phyloP scores from a whole-genome alignment of 1,140 invertebrate species.

The Brachionus calyciflorus region DNA sequence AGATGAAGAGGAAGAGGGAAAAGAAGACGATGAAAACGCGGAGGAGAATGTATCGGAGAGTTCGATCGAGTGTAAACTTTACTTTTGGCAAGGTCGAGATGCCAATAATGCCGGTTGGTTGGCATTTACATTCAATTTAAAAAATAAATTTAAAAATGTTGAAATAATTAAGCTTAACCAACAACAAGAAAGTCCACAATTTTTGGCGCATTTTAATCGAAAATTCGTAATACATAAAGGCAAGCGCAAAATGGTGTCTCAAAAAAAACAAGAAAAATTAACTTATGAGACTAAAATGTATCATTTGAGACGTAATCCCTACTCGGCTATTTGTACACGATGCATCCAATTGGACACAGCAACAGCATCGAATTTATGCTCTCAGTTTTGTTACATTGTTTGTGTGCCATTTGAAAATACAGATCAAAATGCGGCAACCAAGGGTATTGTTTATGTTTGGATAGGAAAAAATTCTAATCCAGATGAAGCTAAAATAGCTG shows the following conservation, averaged over 20 bases:
- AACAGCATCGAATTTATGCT: constrained; percentile 57
- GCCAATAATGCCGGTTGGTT: constrained; percentile 99
- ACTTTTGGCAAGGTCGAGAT: constrained; percentile 97
- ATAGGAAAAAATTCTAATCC: constrained; percentile 82
- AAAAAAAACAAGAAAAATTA: constrained; percentile 61
- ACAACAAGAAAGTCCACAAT: constrained; percentile 98
- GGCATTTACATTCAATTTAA: constrained; percentile 88
- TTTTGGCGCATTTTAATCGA: constrained; percentile 93
- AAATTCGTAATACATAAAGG: constrained; percentile 91
- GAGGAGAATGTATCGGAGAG: constrained; percentile 70
- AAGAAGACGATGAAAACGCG: constrained; percentile 63
- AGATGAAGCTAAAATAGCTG: constrained; percentile 80
- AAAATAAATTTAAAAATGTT: constrained; percentile 47
- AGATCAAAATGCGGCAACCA: constrained; percentile 47
- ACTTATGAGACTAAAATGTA: constrained; percentile 78
- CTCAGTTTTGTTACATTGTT: constrained; percentile 56
- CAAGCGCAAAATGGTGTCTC: constrained; percentile 62
- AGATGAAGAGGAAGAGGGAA: constrained; percentile 52
- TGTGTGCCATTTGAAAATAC: constrained; percentile 47
- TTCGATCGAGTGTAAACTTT: constrained; percentile 91
- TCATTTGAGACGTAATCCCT: constrained; percentile 84
- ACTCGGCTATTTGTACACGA: constrained; percentile 85
- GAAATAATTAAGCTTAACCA: constrained; percentile 51
- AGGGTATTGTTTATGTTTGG: constrained; percentile 96
- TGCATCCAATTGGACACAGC: constrained; percentile 71